Evolutionary conservation across 2,888 invertebrate genomes (phyloP).

Genomic region (Drosophila testacea): DNA sequence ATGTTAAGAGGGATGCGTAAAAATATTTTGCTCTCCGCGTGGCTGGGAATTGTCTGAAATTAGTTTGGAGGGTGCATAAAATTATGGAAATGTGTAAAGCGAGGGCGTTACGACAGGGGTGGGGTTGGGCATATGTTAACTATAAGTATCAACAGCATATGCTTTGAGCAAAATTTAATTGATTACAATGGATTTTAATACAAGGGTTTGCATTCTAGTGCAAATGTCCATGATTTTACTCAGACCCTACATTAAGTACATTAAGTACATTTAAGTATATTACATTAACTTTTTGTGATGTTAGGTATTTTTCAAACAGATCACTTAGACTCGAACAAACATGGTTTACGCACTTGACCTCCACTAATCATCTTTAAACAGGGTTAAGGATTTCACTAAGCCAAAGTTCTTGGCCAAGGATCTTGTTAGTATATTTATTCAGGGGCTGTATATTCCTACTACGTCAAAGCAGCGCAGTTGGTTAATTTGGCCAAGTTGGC

Average conservation of each 20-base stretch:
- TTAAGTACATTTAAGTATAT: no score
- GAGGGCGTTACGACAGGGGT: constrained; percentile 22
- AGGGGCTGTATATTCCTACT: constrained; percentile 15
- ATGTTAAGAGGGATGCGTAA: constrained; percentile 29
- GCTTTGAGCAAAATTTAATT: constrained; percentile 59
- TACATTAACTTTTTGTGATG: no score
- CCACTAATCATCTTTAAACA: constrained; percentile 42
- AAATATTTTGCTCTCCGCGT: constrained; percentile 22
- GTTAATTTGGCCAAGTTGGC: constrained; percentile 67
- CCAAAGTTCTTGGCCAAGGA: constrained; percentile 23
- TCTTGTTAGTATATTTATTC: constrained; percentile 52
- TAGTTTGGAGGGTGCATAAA: constrained; percentile 74
- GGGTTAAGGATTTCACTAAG: constrained; percentile 32
- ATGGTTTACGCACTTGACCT: constrained; percentile 30
- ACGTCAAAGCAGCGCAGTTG: constrained; percentile 23
- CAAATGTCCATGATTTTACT: neutral
- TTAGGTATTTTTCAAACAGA: constrained; percentile 1
- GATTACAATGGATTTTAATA: constrained; percentile 38
- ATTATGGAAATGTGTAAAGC: constrained; percentile 61
- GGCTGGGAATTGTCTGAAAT: constrained; percentile 54
- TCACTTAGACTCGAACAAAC: constrained; percentile 11
- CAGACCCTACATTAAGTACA: no score
- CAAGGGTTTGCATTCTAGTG: constrained; percentile 4
- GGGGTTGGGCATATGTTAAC: constrained; percentile 35
- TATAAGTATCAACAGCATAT: constrained; percentile 54